These are phyloP conservation scores for Anguilla japonica DNA, from an alignment of 2,113 vertebrate species.

Conservation along the genomic window DNA sequence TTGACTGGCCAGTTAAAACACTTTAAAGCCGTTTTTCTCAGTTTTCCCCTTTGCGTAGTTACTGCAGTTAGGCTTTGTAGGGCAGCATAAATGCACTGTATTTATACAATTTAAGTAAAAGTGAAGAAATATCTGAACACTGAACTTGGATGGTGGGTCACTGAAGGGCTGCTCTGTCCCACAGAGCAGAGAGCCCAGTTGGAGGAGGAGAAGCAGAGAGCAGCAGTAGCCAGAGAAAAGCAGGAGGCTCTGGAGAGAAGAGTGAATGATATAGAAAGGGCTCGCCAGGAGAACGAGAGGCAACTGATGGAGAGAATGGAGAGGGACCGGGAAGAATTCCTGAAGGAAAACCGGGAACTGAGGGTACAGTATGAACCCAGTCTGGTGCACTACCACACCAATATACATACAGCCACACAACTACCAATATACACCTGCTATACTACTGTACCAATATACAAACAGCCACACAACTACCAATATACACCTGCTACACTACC, in stretches of 20 bases:
- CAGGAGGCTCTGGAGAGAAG: neutral
- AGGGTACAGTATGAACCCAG: neutral
- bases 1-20: too few species aligned
- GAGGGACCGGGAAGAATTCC: neutral
- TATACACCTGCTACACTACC: too few species aligned
- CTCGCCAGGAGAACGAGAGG: neutral
- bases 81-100: neutral
- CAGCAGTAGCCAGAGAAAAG: neutral
- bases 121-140: neutral
- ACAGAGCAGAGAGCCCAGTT: conserved; percentile 24
- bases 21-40: too few species aligned
- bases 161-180: neutral
- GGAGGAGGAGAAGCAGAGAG: too few species aligned
- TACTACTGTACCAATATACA: too few species aligned
- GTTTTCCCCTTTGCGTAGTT: too few species aligned
- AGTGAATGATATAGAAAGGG: neutral
- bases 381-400: too few species aligned
- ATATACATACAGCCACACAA: too few species aligned
- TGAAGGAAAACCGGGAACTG: conserved; percentile 5
- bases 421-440: too few species aligned
- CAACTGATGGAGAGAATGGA: conserved; percentile 22
- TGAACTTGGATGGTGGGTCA: neutral
- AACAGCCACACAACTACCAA: too few species aligned
- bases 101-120: neutral
- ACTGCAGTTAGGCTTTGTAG: too few species aligned